Evolutionary conservation across 2,888 invertebrate species (phyloP), one percentile per base, ranked within the genome.

Genomic region (Strigamia transsilvanica): DNA sequence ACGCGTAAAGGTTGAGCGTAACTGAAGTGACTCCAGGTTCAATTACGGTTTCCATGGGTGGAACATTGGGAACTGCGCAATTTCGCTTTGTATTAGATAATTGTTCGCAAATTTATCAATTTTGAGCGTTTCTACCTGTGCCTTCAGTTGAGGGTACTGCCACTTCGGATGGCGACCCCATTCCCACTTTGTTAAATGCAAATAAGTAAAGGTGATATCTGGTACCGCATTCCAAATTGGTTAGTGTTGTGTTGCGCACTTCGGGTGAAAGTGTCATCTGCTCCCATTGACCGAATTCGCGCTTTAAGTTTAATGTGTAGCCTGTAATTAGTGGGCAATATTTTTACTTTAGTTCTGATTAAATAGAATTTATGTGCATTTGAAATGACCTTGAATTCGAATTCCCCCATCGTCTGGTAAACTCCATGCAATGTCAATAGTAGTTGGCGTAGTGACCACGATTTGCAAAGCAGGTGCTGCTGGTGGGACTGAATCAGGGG

Each of bases 1-100:
- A 88, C 6, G 86, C 85, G 41, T 84, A 85, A 32, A 88, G 85
- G 84, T 87, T 86, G 79, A 88, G 86, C 3, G 95, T 95, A 80
- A 97, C 95, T 85, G 86, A 87, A 5, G 87, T 80, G 23, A 82
- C 38, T n/a, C 82, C 46, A 46, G 80, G 81, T 80, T 84, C 84
- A 7, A 84, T 79, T 15, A 84, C 77, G 9, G 82, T 66, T n/a
- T 56, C 77, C 46, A 66, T 81, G 7, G 38, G 73, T 18, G 84
- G 84, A 10, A 82, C 56, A 77, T 21, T 51, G 7, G 84, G 84
- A 32, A 82, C 84, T 84, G n/a, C 27, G 12, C 4, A n/a, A 73
- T 66, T 66, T 46, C 32, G 10, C 6, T 51, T 51, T 66, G 23
- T 18, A 21, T 12, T 66, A n/a, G 18, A 18, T 9, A 66, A 18